Evolutionary conservation across 2,113 vertebrate genomes (phyloP).

Genomic region (Sander vitreus): DNA sequence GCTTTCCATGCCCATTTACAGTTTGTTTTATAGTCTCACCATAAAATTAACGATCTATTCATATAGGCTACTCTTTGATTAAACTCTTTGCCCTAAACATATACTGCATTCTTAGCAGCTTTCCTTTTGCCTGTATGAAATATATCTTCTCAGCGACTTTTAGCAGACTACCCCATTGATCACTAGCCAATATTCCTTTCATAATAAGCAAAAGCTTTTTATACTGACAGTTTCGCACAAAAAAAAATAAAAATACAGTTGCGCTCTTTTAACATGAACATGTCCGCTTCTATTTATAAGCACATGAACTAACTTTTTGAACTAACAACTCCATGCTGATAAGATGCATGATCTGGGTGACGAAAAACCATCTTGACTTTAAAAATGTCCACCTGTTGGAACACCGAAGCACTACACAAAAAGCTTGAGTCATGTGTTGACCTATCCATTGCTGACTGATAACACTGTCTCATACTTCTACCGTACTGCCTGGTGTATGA

Average conservation of each 20-base stretch:
- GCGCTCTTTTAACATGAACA: neutral
- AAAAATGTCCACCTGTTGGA: constrained; percentile 28
- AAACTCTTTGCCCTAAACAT: constrained; percentile 33
- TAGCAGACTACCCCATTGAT: constrained; percentile 21
- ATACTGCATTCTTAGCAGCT: constrained; percentile 12
- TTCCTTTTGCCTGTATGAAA: constrained; percentile 27
- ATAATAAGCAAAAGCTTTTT: neutral
- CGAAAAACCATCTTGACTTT: neutral
- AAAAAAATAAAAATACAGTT: neutral
- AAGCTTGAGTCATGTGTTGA: constrained; percentile 16
- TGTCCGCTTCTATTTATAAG: neutral
- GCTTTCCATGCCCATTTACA: constrained; percentile 56
- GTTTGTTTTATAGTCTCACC: constrained; percentile 35
- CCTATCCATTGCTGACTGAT: neutral
- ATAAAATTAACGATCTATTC: constrained; percentile 41
- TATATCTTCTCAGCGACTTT: constrained; percentile 14
- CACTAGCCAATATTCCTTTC: constrained; percentile 36
- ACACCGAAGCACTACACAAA: constrained; percentile 25
- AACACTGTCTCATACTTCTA: constrained; percentile 3
- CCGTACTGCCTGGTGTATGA: neutral
- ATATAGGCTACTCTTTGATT: constrained; percentile 34
- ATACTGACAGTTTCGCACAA: neutral
- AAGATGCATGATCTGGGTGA: neutral
- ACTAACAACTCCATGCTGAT: constrained; percentile 7
- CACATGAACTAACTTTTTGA: neutral